A percentile compares a stretch with the other conserved stretches of the same genome.
These are phyloP conservation scores for Notolepis coatsorum DNA, from an alignment of 2,797 vertebrate genomes.

Conservation along the genomic window DNA sequence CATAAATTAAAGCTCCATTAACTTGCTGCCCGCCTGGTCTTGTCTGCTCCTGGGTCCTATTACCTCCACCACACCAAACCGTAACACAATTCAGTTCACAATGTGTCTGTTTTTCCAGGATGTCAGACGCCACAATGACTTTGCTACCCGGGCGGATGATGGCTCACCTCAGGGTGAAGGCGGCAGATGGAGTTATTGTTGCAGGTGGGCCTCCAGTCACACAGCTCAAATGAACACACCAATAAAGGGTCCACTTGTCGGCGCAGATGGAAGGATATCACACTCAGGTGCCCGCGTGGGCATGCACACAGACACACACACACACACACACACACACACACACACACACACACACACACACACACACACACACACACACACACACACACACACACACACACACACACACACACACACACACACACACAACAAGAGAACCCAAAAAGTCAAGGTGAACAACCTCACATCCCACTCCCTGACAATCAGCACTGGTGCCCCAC, in stretches of 20 bases:
- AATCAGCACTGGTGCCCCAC: too few species aligned
- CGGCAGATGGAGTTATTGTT: constrained; percentile 32
- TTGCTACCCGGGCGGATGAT: constrained; percentile 16
- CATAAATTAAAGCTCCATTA: too few species aligned
- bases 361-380: not conserved
- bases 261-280: not conserved
- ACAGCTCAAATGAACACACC: constrained; percentile 43
- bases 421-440: not conserved
- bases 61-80: too few species aligned
- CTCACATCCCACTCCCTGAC: too few species aligned
- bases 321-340: constrained; percentile 26
- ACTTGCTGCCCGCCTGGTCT: too few species aligned
- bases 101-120: too few species aligned
- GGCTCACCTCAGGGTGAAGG: constrained; percentile 23
- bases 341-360: constrained; percentile 3
- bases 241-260: constrained; percentile 26
- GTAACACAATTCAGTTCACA: too few species aligned
- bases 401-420: constrained; percentile 17
- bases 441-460: too few species aligned
- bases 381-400: constrained; percentile 26
- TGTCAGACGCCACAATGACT: not conserved
- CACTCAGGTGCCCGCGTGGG: constrained; percentile 32
- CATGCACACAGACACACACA: not conserved
- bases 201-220: constrained; percentile 44
- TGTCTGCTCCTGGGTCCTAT: too few species aligned